Conservation (phyloP, 2,797 vertebrate species). For the Etheostoma nigrum region DNA sequence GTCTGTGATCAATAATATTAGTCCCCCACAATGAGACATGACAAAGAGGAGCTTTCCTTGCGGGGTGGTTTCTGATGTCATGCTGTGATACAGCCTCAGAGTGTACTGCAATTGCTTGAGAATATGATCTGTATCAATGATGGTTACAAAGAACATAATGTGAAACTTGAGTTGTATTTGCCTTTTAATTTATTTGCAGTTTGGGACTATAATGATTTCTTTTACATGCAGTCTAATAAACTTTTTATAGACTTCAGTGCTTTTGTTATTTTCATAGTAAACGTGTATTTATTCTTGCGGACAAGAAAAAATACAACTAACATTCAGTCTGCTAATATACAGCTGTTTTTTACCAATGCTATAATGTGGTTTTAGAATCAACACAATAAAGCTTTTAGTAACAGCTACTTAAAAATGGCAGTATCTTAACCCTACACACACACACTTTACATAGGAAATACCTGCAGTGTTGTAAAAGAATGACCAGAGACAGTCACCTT, state of each 20-base stretch:
- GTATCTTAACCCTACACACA: background rate
- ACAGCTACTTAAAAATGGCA: background rate
- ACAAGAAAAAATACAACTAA: too few species aligned
- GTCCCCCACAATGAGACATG: background rate
- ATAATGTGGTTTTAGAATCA: background rate
- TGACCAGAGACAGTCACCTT: background rate
- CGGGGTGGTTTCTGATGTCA: slow-evolving; percentile 17
- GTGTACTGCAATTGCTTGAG: slow-evolving; percentile 32
- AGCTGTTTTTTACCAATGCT: background rate
- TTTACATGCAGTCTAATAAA: slow-evolving; percentile 79
- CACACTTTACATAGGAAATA: background rate
- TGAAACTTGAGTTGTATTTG: slow-evolving; percentile 68
- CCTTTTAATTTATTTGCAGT: slow-evolving; percentile 80
- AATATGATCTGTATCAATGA: slow-evolving; percentile 15
- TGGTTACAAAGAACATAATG: slow-evolving; percentile 29
- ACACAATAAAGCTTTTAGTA: background rate
- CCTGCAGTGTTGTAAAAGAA: background rate
- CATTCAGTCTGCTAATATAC: too few species aligned
- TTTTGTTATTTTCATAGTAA: background rate
- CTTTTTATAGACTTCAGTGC: slow-evolving; percentile 53
- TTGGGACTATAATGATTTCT: slow-evolving; percentile 62
- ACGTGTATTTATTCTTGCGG: background rate
- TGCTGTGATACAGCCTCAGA: slow-evolving; percentile 16
- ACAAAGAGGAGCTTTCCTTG: slow-evolving; percentile 8
- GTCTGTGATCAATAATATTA: background rate